Evolutionary conservation across 1,140 invertebrate species (phyloP), one percentile per base, ranked within the genome.

Genomic region (Melanaphis sacchari): DNA sequence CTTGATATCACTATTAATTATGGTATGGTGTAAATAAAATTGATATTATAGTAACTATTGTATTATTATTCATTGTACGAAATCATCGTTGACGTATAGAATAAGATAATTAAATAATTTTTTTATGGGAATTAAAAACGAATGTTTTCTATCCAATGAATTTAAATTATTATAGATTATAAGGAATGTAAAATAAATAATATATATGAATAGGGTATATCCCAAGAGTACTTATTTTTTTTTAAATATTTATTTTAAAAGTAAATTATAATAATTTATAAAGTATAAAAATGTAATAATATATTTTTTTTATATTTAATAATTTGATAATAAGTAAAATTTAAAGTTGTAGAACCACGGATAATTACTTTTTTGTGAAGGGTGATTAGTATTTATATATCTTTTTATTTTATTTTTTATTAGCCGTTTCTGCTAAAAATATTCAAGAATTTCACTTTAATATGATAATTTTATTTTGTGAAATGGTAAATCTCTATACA

Each of bases 401-500:
- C n/a, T 81, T 36, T 82, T 82, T 38, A 2, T 38, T 22, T 82
- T n/a, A n/a, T n/a, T 82, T 40, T 40, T 46, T 82, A 24, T 38
- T 84, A 26, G 9, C 38, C 9, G 82, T 41, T 41, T 9, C 24
- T 41, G 24, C 26, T 84, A 26, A 9, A 26, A 40, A 84, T 40
- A 41, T 84, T 84, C 40, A 9, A 84, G 24, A 40, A 40, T 41
- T 84, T 41, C 9, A 84, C 38, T 84, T 84, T 26, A 84, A 84
- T 43, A 87, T 87, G 41, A 87, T 87, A 43, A 87, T n/a, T 31
- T 43, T 87, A 87, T 87, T 43, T 43, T 46, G 26, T 18, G 22
- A 43, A 87, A 87, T 41, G n/a, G 84, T 87, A 87, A 87, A 87
- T 87, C 24, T 87, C 84, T 40, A 41, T 43, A 43, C 2, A n/a